A percentile compares a stretch with the other conserved stretches of the same genome.
phyloP scores from a whole-genome alignment of 2,888 invertebrate genomes.

The Seira musarum region DNA sequence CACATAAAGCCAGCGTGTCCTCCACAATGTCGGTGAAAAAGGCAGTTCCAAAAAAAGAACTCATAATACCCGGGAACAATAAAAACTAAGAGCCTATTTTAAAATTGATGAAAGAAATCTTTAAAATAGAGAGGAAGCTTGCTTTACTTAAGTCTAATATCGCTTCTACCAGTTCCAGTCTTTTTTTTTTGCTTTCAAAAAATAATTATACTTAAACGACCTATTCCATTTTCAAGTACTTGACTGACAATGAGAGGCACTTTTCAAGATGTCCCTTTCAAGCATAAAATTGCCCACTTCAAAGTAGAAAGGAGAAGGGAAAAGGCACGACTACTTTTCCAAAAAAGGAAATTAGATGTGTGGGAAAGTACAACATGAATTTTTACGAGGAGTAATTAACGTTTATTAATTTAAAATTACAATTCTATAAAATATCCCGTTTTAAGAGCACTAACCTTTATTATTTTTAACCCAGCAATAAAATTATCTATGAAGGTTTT shows the following conservation, averaged over 20 bases:
- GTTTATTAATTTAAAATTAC: slow-evolving; percentile 8
- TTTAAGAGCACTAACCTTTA: too few species aligned
- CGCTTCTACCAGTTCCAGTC: neutral
- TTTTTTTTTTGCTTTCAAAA: neutral
- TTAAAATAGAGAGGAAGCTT: neutral
- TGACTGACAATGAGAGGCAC: neutral
- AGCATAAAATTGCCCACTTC: too few species aligned
- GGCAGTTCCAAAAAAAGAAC: neutral
- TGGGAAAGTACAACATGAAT: neutral
- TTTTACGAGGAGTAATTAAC: slow-evolving; percentile 3
- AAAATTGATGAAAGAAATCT: slow-evolving; percentile 5
- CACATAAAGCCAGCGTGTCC: neutral
- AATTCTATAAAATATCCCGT: too few species aligned
- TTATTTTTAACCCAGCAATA: too few species aligned
- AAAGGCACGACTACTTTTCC: too few species aligned
- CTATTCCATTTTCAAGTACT: neutral
- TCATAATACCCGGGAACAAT: slow-evolving; percentile 4
- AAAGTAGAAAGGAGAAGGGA: too few species aligned
- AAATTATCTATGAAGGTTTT: too few species aligned
- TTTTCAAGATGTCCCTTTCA: neutral
- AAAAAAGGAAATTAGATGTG: too few species aligned
- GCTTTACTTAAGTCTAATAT: too few species aligned
- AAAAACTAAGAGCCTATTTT: slow-evolving; percentile 15
- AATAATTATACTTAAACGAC: neutral
- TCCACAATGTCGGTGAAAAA: neutral